Conservation (phyloP, 2,888 invertebrate species). For the Alentia gelatinosa region DNA sequence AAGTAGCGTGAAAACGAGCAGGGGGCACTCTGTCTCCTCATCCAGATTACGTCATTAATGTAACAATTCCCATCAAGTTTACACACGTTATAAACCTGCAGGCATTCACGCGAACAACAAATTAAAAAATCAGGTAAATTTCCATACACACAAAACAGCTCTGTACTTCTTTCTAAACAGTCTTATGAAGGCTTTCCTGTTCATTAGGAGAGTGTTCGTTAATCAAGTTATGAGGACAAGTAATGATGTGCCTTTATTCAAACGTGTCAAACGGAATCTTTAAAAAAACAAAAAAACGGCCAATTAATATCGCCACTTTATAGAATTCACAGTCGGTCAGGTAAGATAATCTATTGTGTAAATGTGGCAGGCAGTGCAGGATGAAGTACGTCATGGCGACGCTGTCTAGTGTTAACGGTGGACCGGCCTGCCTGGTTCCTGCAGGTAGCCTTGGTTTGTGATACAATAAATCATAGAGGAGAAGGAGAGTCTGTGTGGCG, state of each 20-base stretch:
- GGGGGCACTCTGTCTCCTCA: not conserved
- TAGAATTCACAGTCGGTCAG: not conserved
- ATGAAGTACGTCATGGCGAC: not conserved
- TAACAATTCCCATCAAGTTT: not conserved
- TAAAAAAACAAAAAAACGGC: not conserved
- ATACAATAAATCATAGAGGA: not conserved
- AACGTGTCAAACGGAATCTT: too few relatives aligned
- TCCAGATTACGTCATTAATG: constrained; percentile 10
- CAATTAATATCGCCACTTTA: not conserved
- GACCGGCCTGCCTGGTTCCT: not conserved
- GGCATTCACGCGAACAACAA: too few relatives aligned
- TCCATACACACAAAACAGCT: not conserved
- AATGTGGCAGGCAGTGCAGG: not conserved
- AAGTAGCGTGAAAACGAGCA: not conserved
- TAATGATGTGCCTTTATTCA: not conserved
- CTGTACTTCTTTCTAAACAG: not conserved
- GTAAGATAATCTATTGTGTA: not conserved
- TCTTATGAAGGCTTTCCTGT: not conserved
- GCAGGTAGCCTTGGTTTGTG: not conserved
- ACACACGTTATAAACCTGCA: not conserved
- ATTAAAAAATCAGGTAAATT: not conserved
- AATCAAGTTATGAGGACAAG: not conserved
- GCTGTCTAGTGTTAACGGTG: not conserved
- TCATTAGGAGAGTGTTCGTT: too few relatives aligned
- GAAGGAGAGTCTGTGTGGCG: not conserved